Conservation (phyloP, 2,888 invertebrate species). For the Chirona hameri region DNA sequence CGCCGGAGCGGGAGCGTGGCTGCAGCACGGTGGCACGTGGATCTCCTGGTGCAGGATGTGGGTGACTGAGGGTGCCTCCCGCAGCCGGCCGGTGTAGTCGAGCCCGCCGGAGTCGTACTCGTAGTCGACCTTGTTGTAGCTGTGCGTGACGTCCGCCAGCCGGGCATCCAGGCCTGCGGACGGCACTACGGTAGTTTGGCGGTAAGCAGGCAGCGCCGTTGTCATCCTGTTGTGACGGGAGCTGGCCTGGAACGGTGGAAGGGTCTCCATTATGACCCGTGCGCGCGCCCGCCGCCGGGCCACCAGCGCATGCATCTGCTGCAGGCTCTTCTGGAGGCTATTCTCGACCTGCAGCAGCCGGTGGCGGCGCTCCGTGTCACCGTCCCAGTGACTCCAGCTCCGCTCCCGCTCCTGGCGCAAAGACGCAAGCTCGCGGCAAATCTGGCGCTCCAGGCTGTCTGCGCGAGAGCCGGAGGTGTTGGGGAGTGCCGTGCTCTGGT, state of each 20-base stretch:
- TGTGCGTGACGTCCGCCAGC: neutral
- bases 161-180: neutral
- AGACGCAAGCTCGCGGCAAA: neutral
- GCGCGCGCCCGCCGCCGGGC: neutral
- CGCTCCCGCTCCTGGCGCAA: neutral
- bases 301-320: neutral
- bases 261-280: neutral
- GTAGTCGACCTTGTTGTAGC: neutral
- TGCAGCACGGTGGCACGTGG: conserved; percentile 7
- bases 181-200: neutral
- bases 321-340: conserved; percentile 6
- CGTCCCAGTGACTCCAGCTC: neutral
- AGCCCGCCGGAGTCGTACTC: neutral
- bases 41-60: conserved; percentile 7
- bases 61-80: neutral
- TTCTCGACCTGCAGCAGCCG: neutral
- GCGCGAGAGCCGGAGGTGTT: neutral
- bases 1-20: neutral
- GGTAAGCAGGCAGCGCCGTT: neutral
- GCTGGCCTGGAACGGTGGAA: neutral
- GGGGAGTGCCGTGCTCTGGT: neutral
- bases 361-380: neutral
- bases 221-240: neutral
- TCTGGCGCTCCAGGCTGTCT: neutral
- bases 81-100: neutral